Conservation (phyloP, 2,888 invertebrate genomes). For the Papilio demoleus region DNA sequence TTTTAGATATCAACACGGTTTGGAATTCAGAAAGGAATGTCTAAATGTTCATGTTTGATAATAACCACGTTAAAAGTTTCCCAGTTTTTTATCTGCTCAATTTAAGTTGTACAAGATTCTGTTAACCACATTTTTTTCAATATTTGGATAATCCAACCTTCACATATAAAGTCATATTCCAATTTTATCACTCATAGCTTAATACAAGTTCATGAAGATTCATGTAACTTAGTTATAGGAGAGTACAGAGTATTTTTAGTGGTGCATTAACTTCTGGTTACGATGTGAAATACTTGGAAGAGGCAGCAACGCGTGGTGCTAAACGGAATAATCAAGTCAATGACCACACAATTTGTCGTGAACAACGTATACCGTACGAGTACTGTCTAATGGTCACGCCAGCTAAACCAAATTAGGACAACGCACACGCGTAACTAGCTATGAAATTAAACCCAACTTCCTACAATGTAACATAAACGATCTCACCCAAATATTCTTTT, state of each 20-base stretch:
- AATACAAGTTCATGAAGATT: not conserved
- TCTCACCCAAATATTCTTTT: slow-evolving; percentile 14
- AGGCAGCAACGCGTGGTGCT: slow-evolving; percentile 39
- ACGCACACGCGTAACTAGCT: slow-evolving; percentile 39
- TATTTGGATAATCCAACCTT: no score
- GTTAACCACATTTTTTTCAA: no score
- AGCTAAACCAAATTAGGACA: slow-evolving; percentile 59
- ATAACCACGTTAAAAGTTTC: not conserved
- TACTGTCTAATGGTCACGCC: slow-evolving; percentile 56
- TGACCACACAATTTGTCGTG: slow-evolving; percentile 70
- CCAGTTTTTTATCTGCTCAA: no score
- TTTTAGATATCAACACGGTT: not conserved
- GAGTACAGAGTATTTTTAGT: not conserved
- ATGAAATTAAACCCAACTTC: slow-evolving; percentile 36
- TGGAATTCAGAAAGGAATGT: not conserved
- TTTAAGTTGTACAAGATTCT: no score
- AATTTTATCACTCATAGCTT: not conserved
- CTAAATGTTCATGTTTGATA: not conserved
- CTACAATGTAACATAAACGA: slow-evolving; percentile 26
- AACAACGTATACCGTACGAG: slow-evolving; percentile 64
- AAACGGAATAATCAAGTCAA: slow-evolving; percentile 72
- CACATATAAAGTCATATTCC: not conserved
- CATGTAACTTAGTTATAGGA: not conserved
- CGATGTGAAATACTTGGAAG: slow-evolving; percentile 25
- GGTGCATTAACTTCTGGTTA: slow-evolving; percentile 1